Evolutionary conservation across 2,888 invertebrate species (phyloP).

Genomic region (Brachyptera risi): DNA sequence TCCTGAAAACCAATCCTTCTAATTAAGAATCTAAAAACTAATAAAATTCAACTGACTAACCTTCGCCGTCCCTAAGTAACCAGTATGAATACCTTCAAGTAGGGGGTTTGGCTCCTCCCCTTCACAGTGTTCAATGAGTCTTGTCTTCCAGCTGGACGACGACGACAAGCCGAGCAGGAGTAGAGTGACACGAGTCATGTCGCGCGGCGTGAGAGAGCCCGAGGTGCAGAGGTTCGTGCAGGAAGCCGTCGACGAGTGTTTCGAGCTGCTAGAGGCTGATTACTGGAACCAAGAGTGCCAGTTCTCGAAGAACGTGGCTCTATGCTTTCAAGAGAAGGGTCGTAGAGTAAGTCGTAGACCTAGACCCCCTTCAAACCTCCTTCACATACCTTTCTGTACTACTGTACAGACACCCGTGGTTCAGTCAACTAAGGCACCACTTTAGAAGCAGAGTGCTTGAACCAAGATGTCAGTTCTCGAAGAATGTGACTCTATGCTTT

Average conservation of each 20-base stretch:
- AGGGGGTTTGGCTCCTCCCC: not conserved
- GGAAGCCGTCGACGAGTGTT: conserved; percentile 39
- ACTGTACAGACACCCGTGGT: too few species aligned
- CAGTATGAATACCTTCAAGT: too few species aligned
- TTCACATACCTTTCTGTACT: too few species aligned
- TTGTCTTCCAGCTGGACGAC: conserved; percentile 37
- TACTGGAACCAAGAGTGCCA: conserved; percentile 35
- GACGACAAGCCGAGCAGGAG: conserved; percentile 36
- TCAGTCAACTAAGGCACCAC: too few species aligned
- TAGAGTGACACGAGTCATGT: conserved; percentile 35
- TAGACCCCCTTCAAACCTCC: too few species aligned
- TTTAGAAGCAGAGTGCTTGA: too few species aligned
- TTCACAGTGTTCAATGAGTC: not conserved
- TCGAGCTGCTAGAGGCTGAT: conserved; percentile 35
- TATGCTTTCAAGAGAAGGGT: conserved; percentile 39
- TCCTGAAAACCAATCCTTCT: too few species aligned
- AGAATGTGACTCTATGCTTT: conserved; percentile 38
- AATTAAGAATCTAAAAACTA: too few species aligned
- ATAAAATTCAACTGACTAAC: too few species aligned
- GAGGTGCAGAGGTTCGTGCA: conserved; percentile 38
- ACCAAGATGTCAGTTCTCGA: conserved; percentile 38
- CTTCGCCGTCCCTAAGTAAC: too few species aligned
- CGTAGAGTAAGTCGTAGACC: conserved; percentile 37
- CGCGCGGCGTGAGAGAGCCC: conserved; percentile 36
- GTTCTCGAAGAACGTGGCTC: conserved; percentile 37